Evolutionary conservation across 35 echinoderm and acorn worm genomes (phyloP), one percentile per base, ranked within the genome.

Genomic region (Lytechinus pictus): DNA sequence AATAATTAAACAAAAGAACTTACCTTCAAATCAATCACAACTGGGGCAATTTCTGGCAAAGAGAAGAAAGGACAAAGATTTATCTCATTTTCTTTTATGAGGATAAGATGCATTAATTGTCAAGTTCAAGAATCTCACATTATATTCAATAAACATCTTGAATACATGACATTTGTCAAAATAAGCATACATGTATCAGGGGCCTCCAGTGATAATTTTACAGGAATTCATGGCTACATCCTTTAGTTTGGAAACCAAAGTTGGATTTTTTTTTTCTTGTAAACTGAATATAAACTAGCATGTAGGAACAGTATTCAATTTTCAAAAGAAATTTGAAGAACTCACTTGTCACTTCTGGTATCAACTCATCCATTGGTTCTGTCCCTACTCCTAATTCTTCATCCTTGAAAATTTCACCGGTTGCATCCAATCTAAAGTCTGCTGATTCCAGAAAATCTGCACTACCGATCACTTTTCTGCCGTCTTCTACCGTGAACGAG

Each of bases 271-370:
- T n/a, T 2, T 44, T 44, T 44, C 33, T 44, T 44, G 33, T 44
- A 1, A 16, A 0, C 8, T 79, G 16, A 4, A 5, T 71, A 16
- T 71, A 71, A 79, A 79, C 66, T 79, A 5, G 66, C 66, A 79
- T 24, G 6, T 24, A n/a, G 16, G 16, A 24, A 19, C 1, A 66
- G 3, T 5, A 13, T 71, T 71, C 61, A 19, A 21, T 71, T 19
- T 71, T 71, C 3, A 71, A 71, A 19, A 71, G 61, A 71, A 71
- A 79, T 19, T 79, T n/a, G n/a, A 24, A 79, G 66, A 79, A 24
- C 66, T 79, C 66, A 79, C 66, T 79, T 79, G 66, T 79, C 21
- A 24, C 66, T 79, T 79, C 66, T n/a, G 66, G 66, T 79, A 79
- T 79, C 19, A 79, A 79, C 19, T 79, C 66, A 6, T 79, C 66